Percentiles rank a stretch among this genome's conserved stretches.
phyloP scores from a whole-genome alignment of 1,140 invertebrate genomes.

The Panonychus citri region DNA sequence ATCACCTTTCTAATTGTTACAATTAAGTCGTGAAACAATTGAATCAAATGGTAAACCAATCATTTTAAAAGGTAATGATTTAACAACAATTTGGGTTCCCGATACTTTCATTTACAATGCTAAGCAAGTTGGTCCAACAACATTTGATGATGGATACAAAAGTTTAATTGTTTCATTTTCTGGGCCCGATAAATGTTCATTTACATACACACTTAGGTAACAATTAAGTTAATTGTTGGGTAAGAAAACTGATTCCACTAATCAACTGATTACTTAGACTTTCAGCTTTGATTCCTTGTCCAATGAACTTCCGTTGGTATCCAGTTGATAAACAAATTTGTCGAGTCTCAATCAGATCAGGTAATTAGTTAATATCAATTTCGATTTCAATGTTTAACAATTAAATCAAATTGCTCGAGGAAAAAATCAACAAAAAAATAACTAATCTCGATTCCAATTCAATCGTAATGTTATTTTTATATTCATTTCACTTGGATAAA shows the following conservation, averaged over 20 bases:
- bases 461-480: too few species aligned
- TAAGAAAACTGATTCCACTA: background rate
- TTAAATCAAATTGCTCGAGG: too few species aligned
- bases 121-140: constrained; percentile 35
- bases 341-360: constrained; percentile 53
- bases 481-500: too few species aligned
- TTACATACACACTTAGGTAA: constrained; percentile 9
- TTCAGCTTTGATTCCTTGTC: constrained; percentile 57
- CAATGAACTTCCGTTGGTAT: constrained; percentile 60
- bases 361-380: constrained; percentile 31
- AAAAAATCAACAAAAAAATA: too few species aligned
- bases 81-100: constrained; percentile 44
- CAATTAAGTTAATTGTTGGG: background rate
- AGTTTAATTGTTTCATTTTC: background rate
- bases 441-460: too few species aligned
- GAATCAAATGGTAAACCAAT: background rate
- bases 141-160: constrained; percentile 4
- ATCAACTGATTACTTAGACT: constrained; percentile 31
- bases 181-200: background rate
- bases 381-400: too few species aligned
- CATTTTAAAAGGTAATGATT: constrained; percentile 2
- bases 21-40: too few species aligned
- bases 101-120: constrained; percentile 64
- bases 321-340: constrained; percentile 62
- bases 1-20: too few species aligned